These are phyloP conservation scores for Punctoribates punctum DNA, from an alignment of 2,888 invertebrate genomes.

Conservation along the genomic window DNA sequence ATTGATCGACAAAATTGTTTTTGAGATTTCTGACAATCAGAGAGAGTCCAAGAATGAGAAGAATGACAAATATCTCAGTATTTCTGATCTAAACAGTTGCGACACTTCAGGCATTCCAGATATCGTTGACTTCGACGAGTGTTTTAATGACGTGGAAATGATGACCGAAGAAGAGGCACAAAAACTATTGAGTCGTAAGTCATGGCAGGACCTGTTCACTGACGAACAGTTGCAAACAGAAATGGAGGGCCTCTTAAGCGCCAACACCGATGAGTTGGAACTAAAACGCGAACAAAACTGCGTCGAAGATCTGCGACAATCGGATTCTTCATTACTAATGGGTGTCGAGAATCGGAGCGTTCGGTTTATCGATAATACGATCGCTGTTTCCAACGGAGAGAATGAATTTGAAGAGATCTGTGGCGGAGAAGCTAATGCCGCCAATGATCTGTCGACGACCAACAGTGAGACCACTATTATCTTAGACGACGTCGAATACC, in stretches of 20 bases:
- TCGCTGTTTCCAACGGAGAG: constrained; percentile 35
- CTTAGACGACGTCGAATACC: constrained; percentile 47
- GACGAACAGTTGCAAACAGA: constrained; percentile 25
- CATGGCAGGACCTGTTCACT: constrained; percentile 36
- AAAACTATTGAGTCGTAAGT: constrained; percentile 71
- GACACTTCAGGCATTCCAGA: constrained; percentile 45
- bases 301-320: constrained; percentile 18
- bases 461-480: constrained; percentile 45
- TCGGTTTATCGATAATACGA: neutral
- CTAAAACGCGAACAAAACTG: constrained; percentile 24
- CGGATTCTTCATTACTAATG: neutral
- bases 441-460: constrained; percentile 43
- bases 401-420: constrained; percentile 44
- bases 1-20: constrained; percentile 44
- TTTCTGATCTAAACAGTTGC: constrained; percentile 43
- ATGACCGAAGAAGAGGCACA: constrained; percentile 87
- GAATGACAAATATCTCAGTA: neutral
- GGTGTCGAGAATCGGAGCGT: neutral
- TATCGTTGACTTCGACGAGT: constrained; percentile 44
- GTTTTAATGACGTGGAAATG: constrained; percentile 55
- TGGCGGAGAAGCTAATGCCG: constrained; percentile 44
- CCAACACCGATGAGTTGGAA: neutral
- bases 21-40: constrained; percentile 41
- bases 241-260: constrained; percentile 1
- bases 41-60: neutral